Evolutionary conservation across 2,888 invertebrate species (phyloP).

Genomic region (Rhamphomyia laevipes): DNA sequence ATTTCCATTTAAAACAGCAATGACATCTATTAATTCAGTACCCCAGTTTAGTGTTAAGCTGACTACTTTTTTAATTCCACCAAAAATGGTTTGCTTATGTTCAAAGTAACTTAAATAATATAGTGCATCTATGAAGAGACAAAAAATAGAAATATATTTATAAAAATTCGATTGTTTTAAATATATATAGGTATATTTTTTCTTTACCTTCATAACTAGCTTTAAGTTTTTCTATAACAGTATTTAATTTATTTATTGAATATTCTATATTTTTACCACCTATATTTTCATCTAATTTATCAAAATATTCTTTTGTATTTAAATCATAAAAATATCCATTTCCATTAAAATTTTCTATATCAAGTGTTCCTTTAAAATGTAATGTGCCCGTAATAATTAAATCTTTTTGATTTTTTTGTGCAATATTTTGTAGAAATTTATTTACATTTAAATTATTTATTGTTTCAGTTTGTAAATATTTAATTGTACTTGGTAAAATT

Average conservation of each 20-base stretch:
- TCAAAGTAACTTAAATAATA: conserved; percentile 25
- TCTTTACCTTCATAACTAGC: conserved; percentile 17
- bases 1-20: conserved; percentile 19
- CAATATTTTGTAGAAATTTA: conserved; percentile 28
- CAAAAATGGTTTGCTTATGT: conserved; percentile 22
- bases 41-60: conserved; percentile 12
- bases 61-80: conserved; percentile 18
- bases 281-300: conserved; percentile 8
- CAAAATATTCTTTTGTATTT: conserved; percentile 5
- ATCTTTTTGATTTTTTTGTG: conserved; percentile 1
- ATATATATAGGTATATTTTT: too few relatives aligned
- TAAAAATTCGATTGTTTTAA: too few relatives aligned
- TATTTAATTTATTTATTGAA: conserved; percentile 8
- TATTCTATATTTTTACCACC: neutral
- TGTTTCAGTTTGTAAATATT: conserved; percentile 22
- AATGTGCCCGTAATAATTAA: conserved; percentile 17
- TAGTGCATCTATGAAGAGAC: conserved; percentile 14
- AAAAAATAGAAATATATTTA: neutral
- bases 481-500: conserved; percentile 26
- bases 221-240: conserved; percentile 17
- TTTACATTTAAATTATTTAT: conserved; percentile 31
- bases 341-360: conserved; percentile 21
- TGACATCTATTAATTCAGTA: conserved; percentile 16
- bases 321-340: conserved; percentile 5
- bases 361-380: conserved; percentile 23